Evolutionary conservation across 1,140 invertebrate species (phyloP), one percentile per base, ranked within the genome.

Genomic region (Drosophila orena): DNA sequence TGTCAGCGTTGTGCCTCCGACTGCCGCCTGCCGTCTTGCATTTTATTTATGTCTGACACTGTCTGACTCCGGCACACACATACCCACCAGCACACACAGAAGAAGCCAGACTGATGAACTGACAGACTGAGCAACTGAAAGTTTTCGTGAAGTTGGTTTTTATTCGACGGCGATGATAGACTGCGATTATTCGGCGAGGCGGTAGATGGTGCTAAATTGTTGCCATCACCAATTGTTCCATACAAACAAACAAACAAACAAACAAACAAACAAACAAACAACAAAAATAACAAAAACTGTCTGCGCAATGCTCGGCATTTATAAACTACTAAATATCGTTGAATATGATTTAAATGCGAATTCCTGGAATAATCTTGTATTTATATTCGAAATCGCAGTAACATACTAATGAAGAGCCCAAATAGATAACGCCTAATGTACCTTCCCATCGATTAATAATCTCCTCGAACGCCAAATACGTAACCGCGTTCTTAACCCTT

Each of bases 21-120:
- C 44, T 64, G 62, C 34, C 46, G 70, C 22, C 68, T 74, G 70
- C 60, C 66, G 81, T 70, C 66, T 81, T 71, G 81, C 66, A 77
- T 80, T 83, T 80, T 59, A 79, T 84, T 84, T 83, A 72, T 64
- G 69, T 74, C 69, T 74, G 71, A 75, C 46, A 57, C 47, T 65
- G 44, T 56, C 58, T 65, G 52, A 49, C 50, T 37, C 24, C 34
- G 6, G 42, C 44, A 22, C 17, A 34, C 47, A 30, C n/a, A 49
- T 14, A 49, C 24, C 8, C 46, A 49, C 46, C 2, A 22, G 10
- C 6, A 15, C 46, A 46, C 44, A 46, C 22, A 15, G 5, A 27
- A 17, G 37, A 4, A 17, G 44, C 35, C 50, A 37, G 42, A 42
- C 66, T 49, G 68, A 70, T 57, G 64, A 53, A 55, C 66, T 69